These are phyloP conservation scores for Gorsachius goisagi DNA, from an alignment of 2,113 vertebrate species.

Conservation along the genomic window DNA sequence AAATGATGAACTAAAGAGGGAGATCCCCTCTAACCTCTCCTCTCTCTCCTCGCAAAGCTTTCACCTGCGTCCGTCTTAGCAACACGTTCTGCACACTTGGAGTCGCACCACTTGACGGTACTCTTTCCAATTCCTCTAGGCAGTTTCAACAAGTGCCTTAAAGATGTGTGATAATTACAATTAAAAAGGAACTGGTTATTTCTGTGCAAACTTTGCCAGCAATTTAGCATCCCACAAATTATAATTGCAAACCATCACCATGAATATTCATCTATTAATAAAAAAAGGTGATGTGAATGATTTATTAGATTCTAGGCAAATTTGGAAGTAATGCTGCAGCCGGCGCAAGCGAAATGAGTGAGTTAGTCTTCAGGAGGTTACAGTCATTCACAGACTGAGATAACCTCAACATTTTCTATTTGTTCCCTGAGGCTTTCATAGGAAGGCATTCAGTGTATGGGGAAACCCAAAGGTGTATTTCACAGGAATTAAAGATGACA, in stretches of 20 bases:
- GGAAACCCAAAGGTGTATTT: neutral
- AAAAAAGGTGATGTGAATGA: neutral
- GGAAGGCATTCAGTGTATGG: neutral
- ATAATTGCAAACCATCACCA: neutral
- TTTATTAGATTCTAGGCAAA: neutral
- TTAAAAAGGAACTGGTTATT: neutral
- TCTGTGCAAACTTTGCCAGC: slow-evolving; percentile 18
- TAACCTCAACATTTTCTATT: neutral
- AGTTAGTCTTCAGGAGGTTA: neutral
- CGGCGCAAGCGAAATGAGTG: neutral
- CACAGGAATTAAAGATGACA: neutral
- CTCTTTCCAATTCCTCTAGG: neutral
- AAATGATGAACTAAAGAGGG: neutral
- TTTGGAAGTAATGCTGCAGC: neutral
- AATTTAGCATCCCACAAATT: neutral
- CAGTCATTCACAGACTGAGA: neutral
- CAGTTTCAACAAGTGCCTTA: neutral
- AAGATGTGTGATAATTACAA: neutral
- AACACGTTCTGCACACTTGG: neutral
- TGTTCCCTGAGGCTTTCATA: neutral
- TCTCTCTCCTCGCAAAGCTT: neutral
- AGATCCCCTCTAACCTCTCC: neutral
- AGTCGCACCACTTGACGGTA: neutral
- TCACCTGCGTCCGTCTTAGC: neutral
- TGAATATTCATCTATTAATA: slow-evolving; percentile 28